A percentile compares a stretch with the other conserved stretches of the same genome.
phyloP scores from a whole-genome alignment of 2,888 invertebrate genomes.

The Cordilura impudica region DNA sequence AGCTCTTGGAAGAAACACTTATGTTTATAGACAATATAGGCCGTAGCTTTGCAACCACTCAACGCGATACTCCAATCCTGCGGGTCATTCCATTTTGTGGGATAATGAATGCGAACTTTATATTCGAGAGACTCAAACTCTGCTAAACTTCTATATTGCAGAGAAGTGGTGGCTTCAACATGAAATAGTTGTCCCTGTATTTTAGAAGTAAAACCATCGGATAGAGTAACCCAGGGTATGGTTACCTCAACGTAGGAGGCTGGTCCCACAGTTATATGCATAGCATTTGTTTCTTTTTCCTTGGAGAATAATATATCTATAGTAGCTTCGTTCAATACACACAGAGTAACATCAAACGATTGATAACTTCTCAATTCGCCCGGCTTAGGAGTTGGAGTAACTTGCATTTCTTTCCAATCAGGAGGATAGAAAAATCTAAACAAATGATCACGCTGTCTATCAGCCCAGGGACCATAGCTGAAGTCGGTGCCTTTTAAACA shows the following conservation, averaged over 20 bases:
- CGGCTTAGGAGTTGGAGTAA: conserved; percentile 89
- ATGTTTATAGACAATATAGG: conserved; percentile 94
- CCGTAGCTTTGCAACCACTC: conserved; percentile 96
- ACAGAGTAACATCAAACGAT: conserved; percentile 94
- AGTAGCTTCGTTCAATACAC: conserved; percentile 94
- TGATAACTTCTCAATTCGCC: conserved; percentile 93
- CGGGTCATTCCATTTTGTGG: conserved; percentile 96
- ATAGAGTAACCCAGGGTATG: conserved; percentile 93
- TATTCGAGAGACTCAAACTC: conserved; percentile 97
- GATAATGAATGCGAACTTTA: conserved; percentile 88
- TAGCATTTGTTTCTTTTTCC: conserved; percentile 94
- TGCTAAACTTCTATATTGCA: conserved; percentile 94
- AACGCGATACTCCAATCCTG: conserved; percentile 95
- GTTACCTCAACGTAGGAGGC: conserved; percentile 98
- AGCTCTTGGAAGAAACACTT: conserved; percentile 98
- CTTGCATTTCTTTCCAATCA: conserved; percentile 88
- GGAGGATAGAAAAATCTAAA: conserved; percentile 98
- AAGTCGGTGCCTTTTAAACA: conserved; percentile 95
- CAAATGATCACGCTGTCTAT: conserved; percentile 95
- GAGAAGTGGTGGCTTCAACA: conserved; percentile 96
- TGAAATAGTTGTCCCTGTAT: conserved; percentile 96
- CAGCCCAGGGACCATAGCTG: conserved; percentile 99
- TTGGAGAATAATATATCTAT: conserved; percentile 98
- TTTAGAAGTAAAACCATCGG: conserved; percentile 92
- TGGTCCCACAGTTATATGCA: conserved; percentile 95